phyloP scores from a whole-genome alignment of 1,140 invertebrate species.

The Pachyrhynchus sulphureomaculatus region DNA sequence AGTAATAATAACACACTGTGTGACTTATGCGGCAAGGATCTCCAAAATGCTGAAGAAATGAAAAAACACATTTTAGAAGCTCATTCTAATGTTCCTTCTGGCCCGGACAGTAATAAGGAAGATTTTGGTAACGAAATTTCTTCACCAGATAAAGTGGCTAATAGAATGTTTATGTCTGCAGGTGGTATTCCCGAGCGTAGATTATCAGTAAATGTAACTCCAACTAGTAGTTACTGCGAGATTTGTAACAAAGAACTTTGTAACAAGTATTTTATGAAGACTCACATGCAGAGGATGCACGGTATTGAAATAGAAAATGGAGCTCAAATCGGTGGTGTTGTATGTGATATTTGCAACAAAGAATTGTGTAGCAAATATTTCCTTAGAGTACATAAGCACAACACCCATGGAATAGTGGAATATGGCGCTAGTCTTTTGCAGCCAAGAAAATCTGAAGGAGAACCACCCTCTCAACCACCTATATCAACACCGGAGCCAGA shows the following conservation, averaged over 20 bases:
- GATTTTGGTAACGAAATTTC: conserved; percentile 17
- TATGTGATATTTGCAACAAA: conserved; percentile 96
- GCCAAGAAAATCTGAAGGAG: conserved; percentile 54
- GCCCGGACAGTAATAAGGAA: conserved; percentile 27
- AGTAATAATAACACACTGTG: conserved; percentile 51
- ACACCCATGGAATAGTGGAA: conserved; percentile 92
- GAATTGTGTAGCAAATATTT: conserved; percentile 98
- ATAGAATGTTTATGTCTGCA: conserved; percentile 33
- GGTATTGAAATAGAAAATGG: conserved; percentile 94
- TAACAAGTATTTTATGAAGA: conserved; percentile 99
- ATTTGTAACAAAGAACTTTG: conserved; percentile 99
- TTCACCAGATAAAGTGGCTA: conserved; percentile 17
- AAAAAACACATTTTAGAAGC: conserved; percentile 61
- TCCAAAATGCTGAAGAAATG: conserved; percentile 55
- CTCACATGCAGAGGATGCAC: conserved; percentile 99
- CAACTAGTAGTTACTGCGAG: conserved; percentile 90
- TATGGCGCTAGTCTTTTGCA: conserved; percentile 60
- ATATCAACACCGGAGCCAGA: conserved; percentile 53
- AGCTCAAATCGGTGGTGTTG: conserved; percentile 86
- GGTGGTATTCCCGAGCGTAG: conserved; percentile 39
- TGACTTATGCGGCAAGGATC: conserved; percentile 61
- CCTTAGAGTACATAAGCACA: conserved; percentile 93
- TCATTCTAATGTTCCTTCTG: conserved; percentile 50
- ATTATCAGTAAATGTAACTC: conserved; percentile 55
- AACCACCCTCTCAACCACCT: conserved; percentile 36